Percentiles rank a stretch among this genome's conserved stretches.
Conservation (phyloP, 2,888 invertebrate species). For the Euclidia mi region DNA sequence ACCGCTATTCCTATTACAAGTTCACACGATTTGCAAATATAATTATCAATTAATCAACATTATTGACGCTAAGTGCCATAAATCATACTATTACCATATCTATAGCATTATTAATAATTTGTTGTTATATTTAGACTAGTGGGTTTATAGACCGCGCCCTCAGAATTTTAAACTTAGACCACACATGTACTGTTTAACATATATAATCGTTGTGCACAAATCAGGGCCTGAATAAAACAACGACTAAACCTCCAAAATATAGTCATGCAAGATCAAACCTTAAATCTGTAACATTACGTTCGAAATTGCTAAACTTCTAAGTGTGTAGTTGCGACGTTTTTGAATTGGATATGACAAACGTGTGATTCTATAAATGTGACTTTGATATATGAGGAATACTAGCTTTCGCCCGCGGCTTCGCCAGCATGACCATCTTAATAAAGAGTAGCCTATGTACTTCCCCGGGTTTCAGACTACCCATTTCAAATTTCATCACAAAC, state of each 20-base stretch:
- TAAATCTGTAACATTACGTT: too few relatives aligned
- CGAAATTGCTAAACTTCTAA: too few relatives aligned
- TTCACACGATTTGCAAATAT: slow-evolving; percentile 47
- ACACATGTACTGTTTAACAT: slow-evolving; percentile 47
- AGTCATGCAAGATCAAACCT: too few relatives aligned
- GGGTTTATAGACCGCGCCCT: slow-evolving; percentile 38
- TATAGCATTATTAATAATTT: slow-evolving; percentile 39
- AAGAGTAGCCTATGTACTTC: too few relatives aligned
- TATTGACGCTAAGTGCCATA: slow-evolving; percentile 48
- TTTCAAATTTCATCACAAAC: too few relatives aligned
- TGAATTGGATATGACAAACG: slow-evolving; percentile 10
- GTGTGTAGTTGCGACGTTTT: too few relatives aligned
- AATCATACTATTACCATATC: slow-evolving; percentile 59
- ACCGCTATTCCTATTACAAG: background rate
- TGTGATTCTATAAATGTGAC: slow-evolving; percentile 35
- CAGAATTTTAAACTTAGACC: slow-evolving; percentile 47
- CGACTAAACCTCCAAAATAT: too few relatives aligned
- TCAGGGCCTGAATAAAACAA: too few relatives aligned
- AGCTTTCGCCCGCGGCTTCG: too few relatives aligned
- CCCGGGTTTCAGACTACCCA: too few relatives aligned
- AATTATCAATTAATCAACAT: slow-evolving; percentile 50
- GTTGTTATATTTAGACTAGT: background rate
- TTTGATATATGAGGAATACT: slow-evolving; percentile 21
- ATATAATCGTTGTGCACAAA: slow-evolving; percentile 31
- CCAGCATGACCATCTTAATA: too few relatives aligned